A percentile compares a stretch with the other conserved stretches of the same genome.
Evolutionary conservation across 1,140 invertebrate genomes (phyloP).

Genomic region (Polyergus mexicanus): DNA sequence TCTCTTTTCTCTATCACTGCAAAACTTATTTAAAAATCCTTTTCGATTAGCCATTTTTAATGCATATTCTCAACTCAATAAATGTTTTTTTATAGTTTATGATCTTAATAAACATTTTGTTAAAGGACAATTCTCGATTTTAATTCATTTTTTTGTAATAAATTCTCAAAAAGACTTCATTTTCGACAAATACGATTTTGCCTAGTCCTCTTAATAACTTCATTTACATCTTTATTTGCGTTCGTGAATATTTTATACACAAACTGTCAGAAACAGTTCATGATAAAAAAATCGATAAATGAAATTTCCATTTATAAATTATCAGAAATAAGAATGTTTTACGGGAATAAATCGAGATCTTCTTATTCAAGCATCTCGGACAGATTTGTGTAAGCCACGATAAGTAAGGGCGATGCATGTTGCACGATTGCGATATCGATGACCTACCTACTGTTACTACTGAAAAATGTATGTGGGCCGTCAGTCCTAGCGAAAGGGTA

Average conservation of each 20-base stretch:
- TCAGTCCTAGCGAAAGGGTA: constrained; percentile 58
- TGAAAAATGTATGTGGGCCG: constrained; percentile 60
- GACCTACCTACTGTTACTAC: constrained; percentile 38
- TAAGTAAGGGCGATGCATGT: background rate
- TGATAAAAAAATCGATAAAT: no score
- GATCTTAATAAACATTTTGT: no score
- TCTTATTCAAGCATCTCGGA: background rate
- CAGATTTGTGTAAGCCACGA: constrained; percentile 5
- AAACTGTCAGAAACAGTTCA: no score
- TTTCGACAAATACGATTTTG: no score
- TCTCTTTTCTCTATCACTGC: no score
- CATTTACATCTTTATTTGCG: background rate
- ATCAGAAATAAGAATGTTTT: background rate
- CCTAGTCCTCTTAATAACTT: background rate
- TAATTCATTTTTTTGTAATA: no score
- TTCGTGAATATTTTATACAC: background rate
- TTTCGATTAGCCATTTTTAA: no score
- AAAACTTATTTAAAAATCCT: no score
- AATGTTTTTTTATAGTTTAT: no score
- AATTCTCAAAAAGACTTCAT: no score
- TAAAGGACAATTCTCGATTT: no score
- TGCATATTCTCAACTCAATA: no score
- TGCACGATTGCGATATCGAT: constrained; percentile 19
- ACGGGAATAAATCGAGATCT: constrained; percentile 2
- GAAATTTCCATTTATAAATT: background rate